A percentile compares a stretch with the other conserved stretches of the same genome.
Conservation (phyloP, 2,113 vertebrate genomes). For the Dicaeum eximium region DNA sequence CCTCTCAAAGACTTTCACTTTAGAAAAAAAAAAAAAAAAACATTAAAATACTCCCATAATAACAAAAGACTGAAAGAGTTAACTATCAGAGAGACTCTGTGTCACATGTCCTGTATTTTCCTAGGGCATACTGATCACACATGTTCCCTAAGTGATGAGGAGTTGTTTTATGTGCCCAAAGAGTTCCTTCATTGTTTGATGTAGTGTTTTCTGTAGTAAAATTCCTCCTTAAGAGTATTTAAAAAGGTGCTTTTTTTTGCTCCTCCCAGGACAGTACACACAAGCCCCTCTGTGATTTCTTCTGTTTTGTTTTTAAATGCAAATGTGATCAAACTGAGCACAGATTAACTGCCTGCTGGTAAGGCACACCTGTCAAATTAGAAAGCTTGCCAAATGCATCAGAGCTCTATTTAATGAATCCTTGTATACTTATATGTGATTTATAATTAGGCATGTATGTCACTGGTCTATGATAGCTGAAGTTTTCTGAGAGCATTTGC, state of each 20-base stretch:
- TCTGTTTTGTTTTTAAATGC: background rate
- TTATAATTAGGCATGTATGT: background rate
- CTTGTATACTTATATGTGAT: background rate
- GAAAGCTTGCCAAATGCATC: background rate
- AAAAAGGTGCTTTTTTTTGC: background rate
- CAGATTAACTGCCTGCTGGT: background rate
- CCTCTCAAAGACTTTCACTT: background rate
- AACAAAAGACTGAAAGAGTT: background rate
- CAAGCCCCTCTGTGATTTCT: background rate
- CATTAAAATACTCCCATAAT: background rate
- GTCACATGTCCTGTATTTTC: background rate
- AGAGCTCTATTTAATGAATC: background rate
- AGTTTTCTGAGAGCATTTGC: background rate
- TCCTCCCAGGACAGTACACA: background rate
- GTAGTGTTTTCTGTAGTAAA: background rate
- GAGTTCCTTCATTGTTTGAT: background rate
- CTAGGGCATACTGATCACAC: background rate
- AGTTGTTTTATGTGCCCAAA: background rate
- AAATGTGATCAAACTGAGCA: background rate
- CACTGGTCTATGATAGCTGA: background rate
- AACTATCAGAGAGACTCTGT: background rate
- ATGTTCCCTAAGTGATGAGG: background rate
- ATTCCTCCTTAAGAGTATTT: background rate
- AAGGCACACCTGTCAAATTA: slow-evolving; percentile 8
- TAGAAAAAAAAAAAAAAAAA: background rate